These are phyloP conservation scores for Lutraria lutraria DNA, from an alignment of 2,888 invertebrate species.

Conservation along the genomic window DNA sequence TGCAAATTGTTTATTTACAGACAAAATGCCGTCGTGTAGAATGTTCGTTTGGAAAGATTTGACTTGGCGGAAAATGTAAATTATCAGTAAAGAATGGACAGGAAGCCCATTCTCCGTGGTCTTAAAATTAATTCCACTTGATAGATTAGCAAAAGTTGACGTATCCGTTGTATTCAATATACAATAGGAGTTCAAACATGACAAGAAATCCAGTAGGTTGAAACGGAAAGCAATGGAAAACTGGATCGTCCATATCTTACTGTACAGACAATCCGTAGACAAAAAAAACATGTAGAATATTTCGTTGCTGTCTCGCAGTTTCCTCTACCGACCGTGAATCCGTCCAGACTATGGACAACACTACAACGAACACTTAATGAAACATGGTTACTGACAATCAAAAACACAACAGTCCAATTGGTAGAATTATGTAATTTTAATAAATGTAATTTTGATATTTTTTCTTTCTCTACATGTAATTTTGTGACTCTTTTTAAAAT, in stretches of 20 bases:
- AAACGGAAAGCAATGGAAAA: background rate
- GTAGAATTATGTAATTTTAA: too few species aligned
- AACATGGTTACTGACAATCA: background rate
- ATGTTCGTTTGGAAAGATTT: background rate
- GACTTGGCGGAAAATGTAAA: background rate
- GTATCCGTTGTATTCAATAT: background rate
- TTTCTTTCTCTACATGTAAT: too few species aligned
- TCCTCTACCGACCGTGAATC: background rate
- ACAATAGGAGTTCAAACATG: background rate
- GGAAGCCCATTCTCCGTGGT: background rate
- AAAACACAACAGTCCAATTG: background rate
- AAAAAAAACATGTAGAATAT: background rate
- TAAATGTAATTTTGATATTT: too few species aligned
- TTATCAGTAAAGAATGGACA: background rate
- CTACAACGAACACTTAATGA: background rate
- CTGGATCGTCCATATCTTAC: background rate
- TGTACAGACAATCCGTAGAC: background rate
- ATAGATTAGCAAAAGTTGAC: background rate
- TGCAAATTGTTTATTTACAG: background rate
- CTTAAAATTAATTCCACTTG: background rate
- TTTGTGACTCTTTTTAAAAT: too few species aligned
- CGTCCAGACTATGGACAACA: background rate
- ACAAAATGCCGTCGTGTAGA: background rate
- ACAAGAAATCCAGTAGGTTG: background rate
- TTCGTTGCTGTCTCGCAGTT: background rate